Base-by-base conservation (phyloP, 2,888 invertebrate genomes). In the Anthrax anthrax region DNA sequence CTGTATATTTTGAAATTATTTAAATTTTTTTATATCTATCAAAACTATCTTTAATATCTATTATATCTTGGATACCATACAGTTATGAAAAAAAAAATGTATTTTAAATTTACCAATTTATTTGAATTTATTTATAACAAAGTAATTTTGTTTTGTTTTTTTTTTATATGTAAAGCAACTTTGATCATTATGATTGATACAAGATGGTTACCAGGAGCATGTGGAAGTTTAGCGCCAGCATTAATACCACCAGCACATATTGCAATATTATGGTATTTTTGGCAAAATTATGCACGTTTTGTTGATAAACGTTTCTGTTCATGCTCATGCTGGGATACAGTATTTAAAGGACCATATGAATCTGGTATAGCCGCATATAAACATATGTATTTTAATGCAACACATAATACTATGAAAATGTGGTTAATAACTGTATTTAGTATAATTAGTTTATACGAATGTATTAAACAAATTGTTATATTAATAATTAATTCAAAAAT, bases 311-410 rank as follows among this genome's bases (percentile, higher is more conserved):
- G 72, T 47, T 75, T 73, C 54, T 83, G 83, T 58, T 74, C 77
- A 16, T 82, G 82, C 63, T 78, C 79, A 13, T 84, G 83, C 60
- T 84, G 83, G 80, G 84, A 84, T 58, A 83, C 82, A 0, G 76
- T 83, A 9, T 82, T 82, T 58, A 81, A 82, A 73, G 82, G 80
- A 14, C 76, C 78, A 13, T 81, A 81, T 57, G 80, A 81, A 61
- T 74, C 76, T 23, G 80, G 80, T n/a, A 71, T 80, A 50, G 77
- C 78, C 37, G 73, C 77, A 18, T 81, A 78, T 58, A 81, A 81
- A 58, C 80, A 81, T 59, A 73, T 81, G 65, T 81, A 81, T 62
- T 80, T 80, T 62, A 81, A 81, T 62, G 77, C 77, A 39, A 79
- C 80, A 14, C 64, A 69, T 39, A 80, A 80, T 54, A 73, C 74